Conservation (phyloP, 2,888 invertebrate species). For the Petrolisthes manimaculis region DNA sequence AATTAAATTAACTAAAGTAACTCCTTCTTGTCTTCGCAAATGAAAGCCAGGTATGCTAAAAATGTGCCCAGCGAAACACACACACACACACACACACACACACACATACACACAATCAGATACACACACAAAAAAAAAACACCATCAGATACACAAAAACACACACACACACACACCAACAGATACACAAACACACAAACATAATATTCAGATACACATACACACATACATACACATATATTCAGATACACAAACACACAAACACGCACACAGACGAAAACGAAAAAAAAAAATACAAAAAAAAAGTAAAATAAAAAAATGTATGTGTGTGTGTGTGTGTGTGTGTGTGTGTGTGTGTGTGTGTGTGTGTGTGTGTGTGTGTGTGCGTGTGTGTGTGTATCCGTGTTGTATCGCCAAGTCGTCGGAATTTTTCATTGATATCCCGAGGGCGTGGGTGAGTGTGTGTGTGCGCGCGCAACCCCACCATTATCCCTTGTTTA, state of each 20-base stretch:
- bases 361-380: conserved; percentile 22
- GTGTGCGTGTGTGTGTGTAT: conserved; percentile 11
- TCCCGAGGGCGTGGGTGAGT: conserved; percentile 40
- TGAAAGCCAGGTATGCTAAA: too few relatives aligned
- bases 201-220: too few relatives aligned
- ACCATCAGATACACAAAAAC: too few relatives aligned
- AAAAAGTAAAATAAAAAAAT: background rate
- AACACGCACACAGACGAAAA: background rate
- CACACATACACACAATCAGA: too few relatives aligned
- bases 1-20: too few relatives aligned
- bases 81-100: too few relatives aligned
- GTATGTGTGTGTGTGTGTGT: conserved; percentile 31
- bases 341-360: conserved; percentile 31
- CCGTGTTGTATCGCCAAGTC: conserved; percentile 19
- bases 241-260: background rate
- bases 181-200: background rate
- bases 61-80: too few relatives aligned
- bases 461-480: conserved; percentile 51
- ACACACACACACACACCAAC: too few relatives aligned
- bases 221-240: too few relatives aligned
- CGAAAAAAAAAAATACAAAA: too few relatives aligned
- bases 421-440: conserved; percentile 41
- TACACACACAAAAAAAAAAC: too few relatives aligned
- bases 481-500: conserved; percentile 49
- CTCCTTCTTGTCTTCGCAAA: too few relatives aligned